These are phyloP conservation scores for Oryctes rhinoceros DNA, from an alignment of 1,140 invertebrate genomes.

Conservation along the genomic window DNA sequence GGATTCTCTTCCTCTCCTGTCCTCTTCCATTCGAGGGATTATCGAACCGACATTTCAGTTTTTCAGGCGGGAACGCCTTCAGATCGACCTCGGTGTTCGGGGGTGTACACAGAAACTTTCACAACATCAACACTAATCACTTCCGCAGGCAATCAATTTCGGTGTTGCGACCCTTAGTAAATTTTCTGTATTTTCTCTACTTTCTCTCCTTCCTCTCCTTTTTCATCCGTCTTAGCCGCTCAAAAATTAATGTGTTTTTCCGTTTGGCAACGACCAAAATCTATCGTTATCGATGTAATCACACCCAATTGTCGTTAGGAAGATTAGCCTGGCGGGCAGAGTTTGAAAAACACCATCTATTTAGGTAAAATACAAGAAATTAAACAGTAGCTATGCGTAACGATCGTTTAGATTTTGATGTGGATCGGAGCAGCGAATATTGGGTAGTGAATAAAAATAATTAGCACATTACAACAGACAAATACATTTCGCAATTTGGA, in stretches of 20 bases:
- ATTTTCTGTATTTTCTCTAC: slow-evolving; percentile 5
- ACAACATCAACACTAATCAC: slow-evolving; percentile 26
- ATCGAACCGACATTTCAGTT: slow-evolving; percentile 32
- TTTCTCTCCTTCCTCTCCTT: not conserved
- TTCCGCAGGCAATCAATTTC: slow-evolving; percentile 23
- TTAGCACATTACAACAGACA: no score
- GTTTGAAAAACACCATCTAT: not conserved
- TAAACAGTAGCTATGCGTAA: not conserved
- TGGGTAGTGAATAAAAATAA: no score
- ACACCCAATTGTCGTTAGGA: no score
- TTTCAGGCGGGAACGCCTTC: slow-evolving; percentile 10
- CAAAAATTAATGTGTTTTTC: slow-evolving; percentile 11
- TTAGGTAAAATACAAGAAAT: not conserved
- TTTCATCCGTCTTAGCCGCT: not conserved
- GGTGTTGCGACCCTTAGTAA: not conserved
- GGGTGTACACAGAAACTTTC: slow-evolving; percentile 13
- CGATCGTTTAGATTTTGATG: not conserved
- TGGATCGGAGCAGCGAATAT: no score
- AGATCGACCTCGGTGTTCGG: slow-evolving; percentile 8
- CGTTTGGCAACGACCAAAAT: no score
- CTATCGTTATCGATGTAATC: no score
- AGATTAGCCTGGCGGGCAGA: no score
- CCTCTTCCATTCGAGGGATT: slow-evolving; percentile 36
- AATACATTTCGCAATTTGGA: no score
- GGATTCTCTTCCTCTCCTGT: slow-evolving; percentile 41